Base-by-base conservation (phyloP, 2,113 vertebrate genomes). In the Lepisosteus oculatus region DNA sequence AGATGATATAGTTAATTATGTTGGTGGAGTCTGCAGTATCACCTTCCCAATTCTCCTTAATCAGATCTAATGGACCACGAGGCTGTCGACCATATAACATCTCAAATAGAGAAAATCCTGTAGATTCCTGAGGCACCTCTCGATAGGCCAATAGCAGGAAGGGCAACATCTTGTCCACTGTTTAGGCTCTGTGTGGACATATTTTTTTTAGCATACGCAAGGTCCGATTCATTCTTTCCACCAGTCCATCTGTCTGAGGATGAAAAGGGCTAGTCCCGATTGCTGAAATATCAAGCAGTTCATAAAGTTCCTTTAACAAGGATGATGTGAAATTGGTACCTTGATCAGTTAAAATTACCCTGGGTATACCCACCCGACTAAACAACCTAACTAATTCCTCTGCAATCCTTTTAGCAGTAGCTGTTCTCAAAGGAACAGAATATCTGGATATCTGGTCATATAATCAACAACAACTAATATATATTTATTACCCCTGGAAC, bases 51-150 rank as follows among this genome's bases (percentile, higher is more conserved):
- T 6, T 3, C 67, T 68, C 67, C 17, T 56, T 68, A 15, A 68
- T 15, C 4, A 68, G 15, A 8, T 13, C 67, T 13, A 68, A 56
- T 56, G 67, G 67, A 8, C 67, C 67, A 17, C 43, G 42, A 15
- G 42, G 14, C 43, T 68, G 67, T 6, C 67, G 17, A 14, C 67
- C 67, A 67, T 67, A 67, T 6, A 67, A 14, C 59, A 61, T 15
- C 3, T 61, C 4, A 61, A 61, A 61, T 6, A 3, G 4, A 15
- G 59, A 61, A 14, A 61, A 61, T 13, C 59, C 59, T 6, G 13
- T 5, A 6, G 62, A 41, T 6, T 8, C 62, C 3, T 64, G 42
- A 6, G 62, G 62, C 4, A 64, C 62, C 12, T 64, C 62, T 12
- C 17, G 2, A 41, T 64, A 64, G 5, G 62, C 62, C 17, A 29